These are phyloP conservation scores for Drosophila malerkotliana DNA, from an alignment of 1,140 invertebrate species.

Conservation along the genomic window DNA sequence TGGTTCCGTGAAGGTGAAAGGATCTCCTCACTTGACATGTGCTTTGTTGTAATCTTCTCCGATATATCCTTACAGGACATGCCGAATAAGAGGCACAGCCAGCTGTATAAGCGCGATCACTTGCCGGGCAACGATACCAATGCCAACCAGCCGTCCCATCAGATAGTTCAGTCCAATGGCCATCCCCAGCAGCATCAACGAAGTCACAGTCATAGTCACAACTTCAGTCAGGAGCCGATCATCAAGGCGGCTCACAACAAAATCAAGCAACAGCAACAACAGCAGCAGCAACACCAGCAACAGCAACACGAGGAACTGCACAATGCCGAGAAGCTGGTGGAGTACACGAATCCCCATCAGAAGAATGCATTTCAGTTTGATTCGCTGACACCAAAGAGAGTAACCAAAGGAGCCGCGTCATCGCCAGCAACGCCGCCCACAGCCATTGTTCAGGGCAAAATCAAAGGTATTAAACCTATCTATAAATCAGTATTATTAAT, in stretches of 20 bases:
- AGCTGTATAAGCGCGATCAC: conserved; percentile 64
- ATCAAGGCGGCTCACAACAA: conserved; percentile 63
- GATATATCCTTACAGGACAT: conserved; percentile 31
- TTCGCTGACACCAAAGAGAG: conserved; percentile 82
- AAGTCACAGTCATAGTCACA: conserved; percentile 71
- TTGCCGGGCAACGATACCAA: conserved; percentile 38
- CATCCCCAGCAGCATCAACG: conserved; percentile 62
- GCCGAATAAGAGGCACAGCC: conserved; percentile 59
- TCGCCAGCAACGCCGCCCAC: conserved; percentile 34
- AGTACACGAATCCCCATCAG: conserved; percentile 77
- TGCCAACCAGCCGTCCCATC: conserved; percentile 42
- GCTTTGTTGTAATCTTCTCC: neutral
- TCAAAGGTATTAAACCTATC: conserved; percentile 21
- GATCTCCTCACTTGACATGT: neutral
- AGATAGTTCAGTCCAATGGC: conserved; percentile 8
- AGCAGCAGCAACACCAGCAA: conserved; percentile 51
- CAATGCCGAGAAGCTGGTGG: conserved; percentile 82
- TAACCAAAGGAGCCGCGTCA: conserved; percentile 58
- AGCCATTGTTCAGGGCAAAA: conserved; percentile 29
- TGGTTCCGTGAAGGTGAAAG: conserved; percentile 41
- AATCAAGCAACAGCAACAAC: conserved; percentile 61
- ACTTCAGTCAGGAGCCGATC: conserved; percentile 61
- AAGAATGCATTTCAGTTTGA: conserved; percentile 83
- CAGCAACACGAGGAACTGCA: conserved; percentile 73
- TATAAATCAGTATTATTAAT: too few relatives aligned